Evolutionary conservation across 2,888 invertebrate genomes (phyloP).

Genomic region (Junonia oenone): DNA sequence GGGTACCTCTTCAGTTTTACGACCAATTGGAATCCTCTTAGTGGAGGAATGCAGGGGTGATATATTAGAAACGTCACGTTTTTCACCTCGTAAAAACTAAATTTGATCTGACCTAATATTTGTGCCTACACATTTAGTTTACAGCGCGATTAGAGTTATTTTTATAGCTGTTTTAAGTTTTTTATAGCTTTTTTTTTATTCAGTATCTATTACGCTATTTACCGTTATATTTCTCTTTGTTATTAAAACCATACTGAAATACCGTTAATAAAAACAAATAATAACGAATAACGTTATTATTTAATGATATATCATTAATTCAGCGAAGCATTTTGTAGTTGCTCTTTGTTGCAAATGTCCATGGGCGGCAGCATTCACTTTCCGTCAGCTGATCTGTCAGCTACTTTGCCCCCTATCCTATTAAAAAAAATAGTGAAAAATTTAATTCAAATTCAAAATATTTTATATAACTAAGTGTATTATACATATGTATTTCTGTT

Average conservation of each 20-base stretch:
- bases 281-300: too few relatives aligned
- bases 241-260: not conserved
- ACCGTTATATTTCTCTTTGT: not conserved
- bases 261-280: too few relatives aligned
- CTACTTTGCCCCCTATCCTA: too few relatives aligned
- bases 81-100: constrained; percentile 27
- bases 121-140: constrained; percentile 21
- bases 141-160: constrained; percentile 9
- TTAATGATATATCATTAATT: too few relatives aligned
- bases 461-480: too few relatives aligned
- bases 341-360: too few relatives aligned
- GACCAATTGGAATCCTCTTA: constrained; percentile 36
- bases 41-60: constrained; percentile 22
- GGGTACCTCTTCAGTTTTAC: constrained; percentile 29
- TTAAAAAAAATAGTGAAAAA: too few relatives aligned
- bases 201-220: not conserved
- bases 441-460: too few relatives aligned
- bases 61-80: constrained; percentile 23
- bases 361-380: too few relatives aligned
- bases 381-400: too few relatives aligned
- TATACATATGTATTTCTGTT: too few relatives aligned
- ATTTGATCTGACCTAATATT: constrained; percentile 28
- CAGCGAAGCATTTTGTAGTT: too few relatives aligned
- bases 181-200: not conserved
- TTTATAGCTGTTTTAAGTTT: constrained; percentile 5